phyloP scores from a whole-genome alignment of 2,888 invertebrate genomes.

The Lydus trimaculatus region DNA sequence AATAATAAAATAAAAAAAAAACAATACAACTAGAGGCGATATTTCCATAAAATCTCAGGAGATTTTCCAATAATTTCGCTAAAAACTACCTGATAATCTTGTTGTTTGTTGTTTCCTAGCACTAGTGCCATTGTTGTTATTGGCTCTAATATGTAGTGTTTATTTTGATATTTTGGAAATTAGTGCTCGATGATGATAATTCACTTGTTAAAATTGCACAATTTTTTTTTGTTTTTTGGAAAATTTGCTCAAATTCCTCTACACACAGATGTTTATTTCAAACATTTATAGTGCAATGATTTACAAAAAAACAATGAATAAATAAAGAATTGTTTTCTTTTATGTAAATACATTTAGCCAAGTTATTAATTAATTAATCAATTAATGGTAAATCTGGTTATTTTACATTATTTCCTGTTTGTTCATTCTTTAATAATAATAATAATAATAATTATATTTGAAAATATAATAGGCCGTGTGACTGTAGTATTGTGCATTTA shows the following conservation, averaged over 20 bases:
- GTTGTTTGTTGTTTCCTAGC: too few species aligned
- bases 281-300: too few species aligned
- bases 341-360: slow-evolving; percentile 20
- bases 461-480: slow-evolving; percentile 57
- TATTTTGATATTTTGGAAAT: background rate
- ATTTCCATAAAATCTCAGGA: too few species aligned
- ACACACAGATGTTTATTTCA: slow-evolving; percentile 4
- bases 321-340: slow-evolving; percentile 26
- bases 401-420: slow-evolving; percentile 26
- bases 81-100: too few species aligned
- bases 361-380: background rate
- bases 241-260: slow-evolving; percentile 46
- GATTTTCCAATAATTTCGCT: too few species aligned
- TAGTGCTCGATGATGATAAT: slow-evolving; percentile 41
- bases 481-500: slow-evolving; percentile 62
- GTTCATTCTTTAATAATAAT: slow-evolving; percentile 1
- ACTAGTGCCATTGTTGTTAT: too few species aligned
- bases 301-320: too few species aligned
- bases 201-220: slow-evolving; percentile 50
- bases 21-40: too few species aligned
- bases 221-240: background rate
- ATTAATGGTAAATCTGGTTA: slow-evolving; percentile 6
- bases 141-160: too few species aligned
- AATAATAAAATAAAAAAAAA: background rate
- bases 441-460: background rate